Base-by-base conservation (phyloP, 2,888 invertebrate genomes). In the Polyommatus icarus region DNA sequence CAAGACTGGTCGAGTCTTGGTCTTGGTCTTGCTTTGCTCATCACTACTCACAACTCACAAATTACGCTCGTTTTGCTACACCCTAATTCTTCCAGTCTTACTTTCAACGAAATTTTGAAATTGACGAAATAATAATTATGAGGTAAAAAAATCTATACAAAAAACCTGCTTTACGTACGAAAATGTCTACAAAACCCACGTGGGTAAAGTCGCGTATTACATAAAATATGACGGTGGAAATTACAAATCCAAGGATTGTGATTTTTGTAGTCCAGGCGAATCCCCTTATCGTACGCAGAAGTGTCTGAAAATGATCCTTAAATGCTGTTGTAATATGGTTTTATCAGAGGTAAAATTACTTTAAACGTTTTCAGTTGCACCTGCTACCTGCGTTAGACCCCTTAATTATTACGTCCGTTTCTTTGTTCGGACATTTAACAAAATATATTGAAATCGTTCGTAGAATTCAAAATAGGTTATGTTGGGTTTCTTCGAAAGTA, bases 361-460 rank as follows among this genome's bases (percentile, higher is more conserved):
- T 54, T 54, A 4, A 54, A 54, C 54, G 54, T 18, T 54, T 18
- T 54, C 18, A 15, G 29, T 73, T 73, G 83, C 89, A 90, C 89
- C 89, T 90, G 89, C 88, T 89, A 88, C 90, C 89, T 89, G 88
- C 78, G 76, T 29, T 24, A 36, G 57, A 79, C 78, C 78, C 78
- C 71, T 79, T 76, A 57, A 24, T 36, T 36, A 54, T 71, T 71
- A 36, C 36, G 71, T 72, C 50, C 57, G 61, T 71, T 78, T 71
- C 20, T 75, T 77, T 29, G 71, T 71, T 72, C 29, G 12, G 20
- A 50, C 32, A n/a, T 32, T 77, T 77, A 15, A 73, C 73, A 46
- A 40, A 73, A 73, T 46, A 73, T 46, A 73, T 73, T 73, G 20
- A 40, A 67, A 67, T 1, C 67, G 29, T 67, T 67, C 29, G 15